These are phyloP conservation scores for Cacoxenus indagator DNA, from an alignment of 2,888 invertebrate species.

Conservation along the genomic window DNA sequence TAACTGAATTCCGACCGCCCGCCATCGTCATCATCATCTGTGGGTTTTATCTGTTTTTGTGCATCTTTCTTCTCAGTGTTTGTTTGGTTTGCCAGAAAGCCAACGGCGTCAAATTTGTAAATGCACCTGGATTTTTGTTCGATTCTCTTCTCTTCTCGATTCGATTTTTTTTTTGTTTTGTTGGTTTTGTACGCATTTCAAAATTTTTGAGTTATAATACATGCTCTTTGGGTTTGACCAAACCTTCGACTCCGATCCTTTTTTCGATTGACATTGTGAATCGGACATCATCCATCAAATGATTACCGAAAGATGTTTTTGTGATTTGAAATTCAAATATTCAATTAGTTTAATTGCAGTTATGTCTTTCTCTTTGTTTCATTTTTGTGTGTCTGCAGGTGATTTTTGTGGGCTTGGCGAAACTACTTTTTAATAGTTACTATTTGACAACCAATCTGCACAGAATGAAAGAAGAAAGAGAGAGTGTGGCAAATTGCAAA, in stretches of 20 bases:
- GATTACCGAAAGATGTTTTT: constrained; percentile 59
- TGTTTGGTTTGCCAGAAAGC: constrained; percentile 52
- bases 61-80: constrained; percentile 46
- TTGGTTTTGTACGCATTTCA: not conserved
- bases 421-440: not conserved
- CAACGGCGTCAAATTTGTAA: constrained; percentile 63
- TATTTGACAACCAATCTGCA: not conserved
- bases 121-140: constrained; percentile 60
- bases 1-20: constrained; percentile 48
- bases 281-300: constrained; percentile 60
- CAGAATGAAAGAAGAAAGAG: not conserved
- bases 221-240: constrained; percentile 38
- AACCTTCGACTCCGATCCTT: constrained; percentile 44
- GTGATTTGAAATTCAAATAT: constrained; percentile 58
- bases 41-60: constrained; percentile 52
- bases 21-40: constrained; percentile 40
- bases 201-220: constrained; percentile 16
- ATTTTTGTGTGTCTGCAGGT: constrained; percentile 44
- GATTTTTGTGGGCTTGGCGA: constrained; percentile 18
- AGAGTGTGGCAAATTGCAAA: not conserved
- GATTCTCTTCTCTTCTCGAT: constrained; percentile 32
- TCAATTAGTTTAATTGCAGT: constrained; percentile 60
- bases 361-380: constrained; percentile 22
- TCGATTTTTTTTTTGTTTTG: constrained; percentile 21
- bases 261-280: constrained; percentile 44